Evolutionary conservation across 2,888 invertebrate species (phyloP).

Genomic region (Melanophora roralis): DNA sequence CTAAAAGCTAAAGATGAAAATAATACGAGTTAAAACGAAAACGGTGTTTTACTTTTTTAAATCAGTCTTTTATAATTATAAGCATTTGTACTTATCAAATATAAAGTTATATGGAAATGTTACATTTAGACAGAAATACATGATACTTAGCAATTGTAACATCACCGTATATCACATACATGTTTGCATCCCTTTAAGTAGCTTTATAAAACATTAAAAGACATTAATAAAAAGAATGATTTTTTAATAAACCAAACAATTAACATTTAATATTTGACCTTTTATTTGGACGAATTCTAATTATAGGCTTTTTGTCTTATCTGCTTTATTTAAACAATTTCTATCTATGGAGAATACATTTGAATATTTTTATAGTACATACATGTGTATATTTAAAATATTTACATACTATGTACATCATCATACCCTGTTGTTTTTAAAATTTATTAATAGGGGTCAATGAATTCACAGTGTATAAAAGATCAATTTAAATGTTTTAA

Average conservation of each 20-base stretch:
- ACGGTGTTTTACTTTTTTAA: slow-evolving; percentile 48
- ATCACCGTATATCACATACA: neutral
- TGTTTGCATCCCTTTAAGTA: neutral
- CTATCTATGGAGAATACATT: neutral
- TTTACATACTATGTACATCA: slow-evolving; percentile 7
- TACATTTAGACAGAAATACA: slow-evolving; percentile 10
- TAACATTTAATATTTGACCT: slow-evolving; percentile 31
- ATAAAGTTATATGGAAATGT: slow-evolving; percentile 4
- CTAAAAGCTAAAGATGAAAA: slow-evolving; percentile 11
- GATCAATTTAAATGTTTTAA: slow-evolving; percentile 40
- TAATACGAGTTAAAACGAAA: slow-evolving; percentile 30
- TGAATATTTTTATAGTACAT: slow-evolving; percentile 13
- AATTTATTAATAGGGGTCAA: slow-evolving; percentile 50
- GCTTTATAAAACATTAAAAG: neutral
- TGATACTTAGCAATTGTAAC: slow-evolving; percentile 9
- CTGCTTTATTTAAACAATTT: slow-evolving; percentile 4
- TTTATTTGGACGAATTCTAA: neutral
- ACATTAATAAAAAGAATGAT: neutral
- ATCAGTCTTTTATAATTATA: neutral
- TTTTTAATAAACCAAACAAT: slow-evolving; percentile 30
- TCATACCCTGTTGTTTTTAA: slow-evolving; percentile 28
- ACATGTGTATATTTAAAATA: neutral
- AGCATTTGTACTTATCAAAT: slow-evolving; percentile 55
- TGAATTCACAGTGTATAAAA: slow-evolving; percentile 31
- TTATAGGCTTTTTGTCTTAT: slow-evolving; percentile 16